Percentiles rank a stretch among this genome's conserved stretches.
Evolutionary conservation across 2,113 vertebrate genomes (phyloP).

Genomic region (Brienomyrus brachyistius): DNA sequence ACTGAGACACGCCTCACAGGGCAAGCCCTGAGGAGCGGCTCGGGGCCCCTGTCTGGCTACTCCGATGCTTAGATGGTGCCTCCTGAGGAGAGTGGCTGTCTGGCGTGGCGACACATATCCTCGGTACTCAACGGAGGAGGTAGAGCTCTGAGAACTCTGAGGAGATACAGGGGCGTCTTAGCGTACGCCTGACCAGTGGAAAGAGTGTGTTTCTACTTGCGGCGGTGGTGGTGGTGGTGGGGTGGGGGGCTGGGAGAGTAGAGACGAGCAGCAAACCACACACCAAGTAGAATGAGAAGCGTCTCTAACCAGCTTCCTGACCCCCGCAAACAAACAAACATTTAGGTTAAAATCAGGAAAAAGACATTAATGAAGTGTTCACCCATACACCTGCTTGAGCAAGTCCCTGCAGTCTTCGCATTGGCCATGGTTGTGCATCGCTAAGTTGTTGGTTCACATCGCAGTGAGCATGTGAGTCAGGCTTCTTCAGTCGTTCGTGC

Average conservation of each 20-base stretch:
- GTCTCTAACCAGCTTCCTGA: not conserved
- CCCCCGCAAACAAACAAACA: not conserved
- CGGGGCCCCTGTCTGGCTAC: not conserved
- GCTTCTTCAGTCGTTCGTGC: not conserved
- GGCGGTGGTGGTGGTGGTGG: not conserved
- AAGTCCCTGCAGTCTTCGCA: not conserved
- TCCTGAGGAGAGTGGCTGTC: not conserved
- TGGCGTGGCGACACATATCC: not conserved
- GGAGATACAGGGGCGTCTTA: not conserved
- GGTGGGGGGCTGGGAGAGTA: no score
- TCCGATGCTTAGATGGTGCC: not conserved
- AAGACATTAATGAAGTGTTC: not conserved
- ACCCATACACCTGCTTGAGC: not conserved
- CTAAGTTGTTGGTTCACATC: not conserved
- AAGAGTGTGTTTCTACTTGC: not conserved
- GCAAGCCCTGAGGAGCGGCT: not conserved
- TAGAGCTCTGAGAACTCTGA: not conserved
- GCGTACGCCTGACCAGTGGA: not conserved
- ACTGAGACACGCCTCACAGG: not conserved
- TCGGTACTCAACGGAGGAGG: not conserved
- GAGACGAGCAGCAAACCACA: not conserved
- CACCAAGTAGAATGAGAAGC: not conserved
- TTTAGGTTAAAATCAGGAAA: not conserved
- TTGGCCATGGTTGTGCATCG: not conserved
- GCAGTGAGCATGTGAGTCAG: not conserved